phyloP scores from a whole-genome alignment of 2,113 vertebrate genomes.

The Saccopteryx bilineata region DNA sequence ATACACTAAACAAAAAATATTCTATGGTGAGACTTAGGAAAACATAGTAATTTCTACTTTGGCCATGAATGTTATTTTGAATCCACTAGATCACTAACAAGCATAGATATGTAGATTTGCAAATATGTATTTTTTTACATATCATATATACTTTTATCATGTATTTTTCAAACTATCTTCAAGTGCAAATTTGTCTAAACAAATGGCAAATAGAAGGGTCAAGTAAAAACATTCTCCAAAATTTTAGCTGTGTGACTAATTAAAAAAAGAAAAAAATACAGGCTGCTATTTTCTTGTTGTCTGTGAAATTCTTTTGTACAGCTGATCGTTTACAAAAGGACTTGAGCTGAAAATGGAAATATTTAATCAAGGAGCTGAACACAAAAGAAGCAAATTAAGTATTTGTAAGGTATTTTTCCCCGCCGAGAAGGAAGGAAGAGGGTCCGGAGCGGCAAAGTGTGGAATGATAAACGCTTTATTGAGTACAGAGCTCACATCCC shows the following conservation, averaged over 20 bases:
- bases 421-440: too few species aligned
- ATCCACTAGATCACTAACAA: constrained; percentile 17
- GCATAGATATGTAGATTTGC: neutral
- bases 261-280: neutral
- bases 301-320: neutral
- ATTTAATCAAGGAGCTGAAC: constrained; percentile 67
- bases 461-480: too few species aligned
- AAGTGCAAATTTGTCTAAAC: neutral
- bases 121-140: neutral
- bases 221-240: neutral
- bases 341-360: constrained; percentile 39
- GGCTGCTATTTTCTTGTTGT: neutral
- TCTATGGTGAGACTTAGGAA: neutral
- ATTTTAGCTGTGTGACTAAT: neutral
- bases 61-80: constrained; percentile 14
- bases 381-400: constrained; percentile 71
- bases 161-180: neutral
- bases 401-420: too few species aligned
- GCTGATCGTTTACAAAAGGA: neutral
- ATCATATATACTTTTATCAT: neutral
- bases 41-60: neutral
- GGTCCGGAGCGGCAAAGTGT: too few species aligned
- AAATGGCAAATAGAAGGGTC: neutral
- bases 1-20: neutral
- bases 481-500: too few species aligned